Percentiles rank a stretch among this genome's conserved stretches.
Evolutionary conservation across 1,140 invertebrate genomes (phyloP).

Genomic region (Scylla paramamosain): DNA sequence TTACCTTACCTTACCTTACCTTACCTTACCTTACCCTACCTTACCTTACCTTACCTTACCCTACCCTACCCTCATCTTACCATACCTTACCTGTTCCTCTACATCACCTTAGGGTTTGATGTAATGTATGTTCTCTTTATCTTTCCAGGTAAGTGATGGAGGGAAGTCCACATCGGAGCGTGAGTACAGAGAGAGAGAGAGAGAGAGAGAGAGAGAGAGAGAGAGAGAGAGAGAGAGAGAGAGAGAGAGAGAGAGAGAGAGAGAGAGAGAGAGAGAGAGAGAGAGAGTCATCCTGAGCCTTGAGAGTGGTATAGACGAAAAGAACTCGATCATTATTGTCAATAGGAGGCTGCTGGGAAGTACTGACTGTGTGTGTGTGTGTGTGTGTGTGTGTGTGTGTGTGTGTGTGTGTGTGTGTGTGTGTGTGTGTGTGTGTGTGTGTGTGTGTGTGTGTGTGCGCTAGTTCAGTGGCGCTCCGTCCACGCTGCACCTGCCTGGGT

Average conservation of each 20-base stretch:
- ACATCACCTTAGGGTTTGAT: not conserved
- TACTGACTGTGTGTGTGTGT: not conserved
- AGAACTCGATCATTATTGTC: not conserved
- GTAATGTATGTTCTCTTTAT: not conserved
- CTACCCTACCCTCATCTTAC: not conserved
- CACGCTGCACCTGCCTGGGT: too few relatives aligned
- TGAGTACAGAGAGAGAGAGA: not conserved
- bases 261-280: conserved; percentile 20
- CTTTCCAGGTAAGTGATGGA: not conserved
- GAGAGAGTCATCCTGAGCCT: not conserved
- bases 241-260: conserved; percentile 42
- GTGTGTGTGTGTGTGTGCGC: not conserved
- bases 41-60: not conserved
- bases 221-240: conserved; percentile 36
- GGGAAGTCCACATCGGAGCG: not conserved
- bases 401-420: conserved; percentile 1
- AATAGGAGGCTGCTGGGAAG: not conserved
- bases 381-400: not conserved
- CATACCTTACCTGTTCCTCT: not conserved
- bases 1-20: too few relatives aligned
- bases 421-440: conserved; percentile 3
- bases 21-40: too few relatives aligned
- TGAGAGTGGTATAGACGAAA: not conserved
- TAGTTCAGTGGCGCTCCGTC: not conserved
- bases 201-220: not conserved